Percentiles rank a stretch among this genome's conserved stretches.
Evolutionary conservation across 1,140 invertebrate genomes (phyloP).

Genomic region (Nixonia krombeini): DNA sequence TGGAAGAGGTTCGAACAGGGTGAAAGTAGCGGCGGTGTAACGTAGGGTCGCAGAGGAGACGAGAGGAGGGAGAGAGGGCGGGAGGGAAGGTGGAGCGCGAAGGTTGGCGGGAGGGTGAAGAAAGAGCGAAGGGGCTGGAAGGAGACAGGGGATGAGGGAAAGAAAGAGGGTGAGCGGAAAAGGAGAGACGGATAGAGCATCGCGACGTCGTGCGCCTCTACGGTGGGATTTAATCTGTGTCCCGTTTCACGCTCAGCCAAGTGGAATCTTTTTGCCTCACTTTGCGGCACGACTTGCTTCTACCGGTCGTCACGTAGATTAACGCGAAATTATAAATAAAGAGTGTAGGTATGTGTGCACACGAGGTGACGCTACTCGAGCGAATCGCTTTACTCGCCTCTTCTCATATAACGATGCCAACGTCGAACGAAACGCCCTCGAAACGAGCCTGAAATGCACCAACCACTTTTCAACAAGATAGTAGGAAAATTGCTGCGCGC

Average conservation of each 20-base stretch:
- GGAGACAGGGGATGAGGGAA: conserved; percentile 13
- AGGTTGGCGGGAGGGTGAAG: conserved; percentile 21
- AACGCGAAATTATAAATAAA: conserved; percentile 73
- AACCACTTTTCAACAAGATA: conserved; percentile 24
- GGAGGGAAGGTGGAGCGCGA: conserved; percentile 15
- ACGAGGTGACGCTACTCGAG: conserved; percentile 48
- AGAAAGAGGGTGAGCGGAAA: conserved; percentile 18
- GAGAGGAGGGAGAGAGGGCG: conserved; percentile 21
- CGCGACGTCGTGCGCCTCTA: conserved; percentile 53
- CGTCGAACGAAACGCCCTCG: conserved; percentile 38
- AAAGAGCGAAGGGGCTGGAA: conserved; percentile 13
- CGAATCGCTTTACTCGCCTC: conserved; percentile 21
- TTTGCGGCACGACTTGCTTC: conserved; percentile 70
- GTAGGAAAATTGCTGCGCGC: conserved; percentile 31
- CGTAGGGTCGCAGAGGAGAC: conserved; percentile 17
- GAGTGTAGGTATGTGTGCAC: conserved; percentile 55
- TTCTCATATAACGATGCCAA: conserved; percentile 29
- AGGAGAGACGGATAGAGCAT: conserved; percentile 36
- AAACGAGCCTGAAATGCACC: conserved; percentile 32
- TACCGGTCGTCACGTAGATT: conserved; percentile 70
- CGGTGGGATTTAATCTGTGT: conserved; percentile 73
- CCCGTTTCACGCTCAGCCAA: conserved; percentile 72
- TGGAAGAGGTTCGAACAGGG: conserved; percentile 40
- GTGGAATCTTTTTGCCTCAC: conserved; percentile 72
- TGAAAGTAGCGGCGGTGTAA: conserved; percentile 34